Evolutionary conservation across 2,113 vertebrate species (phyloP).

Genomic region (Raja brachyura): DNA sequence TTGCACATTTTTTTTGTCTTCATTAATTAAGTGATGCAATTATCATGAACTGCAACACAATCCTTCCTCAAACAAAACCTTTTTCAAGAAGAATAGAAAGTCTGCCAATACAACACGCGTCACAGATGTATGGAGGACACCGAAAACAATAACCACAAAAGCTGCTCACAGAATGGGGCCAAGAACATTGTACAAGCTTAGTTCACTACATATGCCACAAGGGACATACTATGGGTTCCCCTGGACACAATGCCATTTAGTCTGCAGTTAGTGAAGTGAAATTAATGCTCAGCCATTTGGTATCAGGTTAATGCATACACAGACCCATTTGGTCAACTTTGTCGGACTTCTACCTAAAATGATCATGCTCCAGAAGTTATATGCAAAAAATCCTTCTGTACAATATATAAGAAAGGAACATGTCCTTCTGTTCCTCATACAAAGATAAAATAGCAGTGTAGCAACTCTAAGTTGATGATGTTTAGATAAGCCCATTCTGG

Average conservation of each 20-base stretch:
- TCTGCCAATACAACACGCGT: conserved; percentile 73
- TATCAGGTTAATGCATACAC: conserved; percentile 68
- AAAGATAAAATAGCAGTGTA: not conserved
- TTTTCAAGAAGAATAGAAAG: conserved; percentile 70
- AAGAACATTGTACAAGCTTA: conserved; percentile 66
- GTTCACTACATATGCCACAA: conserved; percentile 67
- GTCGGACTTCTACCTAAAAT: not conserved
- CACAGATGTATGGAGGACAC: conserved; percentile 75
- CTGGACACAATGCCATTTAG: conserved; percentile 72
- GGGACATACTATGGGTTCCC: conserved; percentile 66
- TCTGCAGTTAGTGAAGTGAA: conserved; percentile 69
- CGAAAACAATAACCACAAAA: conserved; percentile 72
- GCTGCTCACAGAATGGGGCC: conserved; percentile 67
- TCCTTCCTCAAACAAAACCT: conserved; percentile 67
- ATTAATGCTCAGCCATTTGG: conserved; percentile 78
- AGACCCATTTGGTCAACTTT: not conserved
- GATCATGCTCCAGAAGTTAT: not conserved
- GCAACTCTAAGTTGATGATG: not conserved
- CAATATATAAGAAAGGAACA: not conserved
- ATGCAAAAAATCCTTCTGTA: not conserved
- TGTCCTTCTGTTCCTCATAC: not conserved
- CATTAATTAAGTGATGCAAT: conserved; percentile 82
- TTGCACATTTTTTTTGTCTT: conserved; percentile 73
- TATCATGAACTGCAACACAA: conserved; percentile 67
- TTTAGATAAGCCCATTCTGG: not conserved